These are phyloP conservation scores for Tyrannus savana DNA, from an alignment of 2,113 vertebrate genomes.

Conservation along the genomic window DNA sequence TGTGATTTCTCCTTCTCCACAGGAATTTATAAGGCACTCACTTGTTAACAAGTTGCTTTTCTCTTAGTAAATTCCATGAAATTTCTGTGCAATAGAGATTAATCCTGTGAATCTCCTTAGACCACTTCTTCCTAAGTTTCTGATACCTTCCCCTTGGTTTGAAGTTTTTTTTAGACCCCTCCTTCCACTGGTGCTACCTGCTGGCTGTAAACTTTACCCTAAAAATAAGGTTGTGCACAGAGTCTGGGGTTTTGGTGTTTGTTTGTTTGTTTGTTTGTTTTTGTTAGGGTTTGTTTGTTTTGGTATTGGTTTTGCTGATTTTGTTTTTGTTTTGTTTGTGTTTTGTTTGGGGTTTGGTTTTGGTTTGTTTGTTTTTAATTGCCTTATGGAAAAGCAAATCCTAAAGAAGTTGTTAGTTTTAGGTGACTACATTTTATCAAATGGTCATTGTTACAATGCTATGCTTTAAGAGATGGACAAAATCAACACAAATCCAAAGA, in stretches of 20 bases:
- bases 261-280: too few relatives aligned
- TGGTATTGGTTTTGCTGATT: too few relatives aligned
- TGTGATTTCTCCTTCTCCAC: not conserved
- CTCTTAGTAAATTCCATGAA: not conserved
- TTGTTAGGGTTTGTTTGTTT: too few relatives aligned
- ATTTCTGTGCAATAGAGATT: not conserved
- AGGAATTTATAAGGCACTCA: not conserved
- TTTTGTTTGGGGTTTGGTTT: too few relatives aligned
- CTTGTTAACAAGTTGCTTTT: not conserved
- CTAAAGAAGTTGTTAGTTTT: not conserved
- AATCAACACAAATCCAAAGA: not conserved
- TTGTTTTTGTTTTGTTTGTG: too few relatives aligned
- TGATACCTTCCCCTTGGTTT: not conserved
- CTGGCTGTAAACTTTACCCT: not conserved
- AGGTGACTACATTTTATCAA: not conserved
- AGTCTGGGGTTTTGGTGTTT: not conserved
- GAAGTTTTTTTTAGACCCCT: not conserved
- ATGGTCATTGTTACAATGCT: not conserved
- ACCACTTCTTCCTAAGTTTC: fast-evolving
- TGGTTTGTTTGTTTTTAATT: not conserved
- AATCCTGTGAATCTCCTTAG: not conserved
- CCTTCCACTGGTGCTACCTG: not conserved
- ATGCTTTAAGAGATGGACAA: not conserved
- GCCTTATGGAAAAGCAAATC: not conserved
- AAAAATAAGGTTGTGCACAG: not conserved